Evolutionary conservation across 2,888 invertebrate genomes (phyloP), one percentile per base, ranked within the genome.

Genomic region (Stegophylla sp.): DNA sequence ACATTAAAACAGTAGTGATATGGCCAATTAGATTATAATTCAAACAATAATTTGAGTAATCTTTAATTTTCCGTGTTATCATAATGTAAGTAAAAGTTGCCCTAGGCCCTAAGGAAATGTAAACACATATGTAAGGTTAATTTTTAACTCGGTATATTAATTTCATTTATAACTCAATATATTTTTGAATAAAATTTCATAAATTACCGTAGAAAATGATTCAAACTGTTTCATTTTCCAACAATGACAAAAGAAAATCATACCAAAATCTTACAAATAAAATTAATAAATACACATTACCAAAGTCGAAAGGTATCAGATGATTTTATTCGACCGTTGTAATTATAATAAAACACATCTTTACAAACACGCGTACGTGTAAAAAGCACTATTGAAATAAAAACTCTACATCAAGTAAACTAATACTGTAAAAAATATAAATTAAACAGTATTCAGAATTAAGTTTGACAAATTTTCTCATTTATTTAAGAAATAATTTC

Each of bases 61-160:
- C 34, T 34, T 74, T 51, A 51, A 63, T 63, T 63, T 34, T 41
- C 48, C 28, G 41, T 76, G 64, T 76, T 76, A 76, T 76, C 75
- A 76, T 48, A 63, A 17, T 53, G 23, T 51, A 43, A 75, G 23
- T 51, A 43, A 75, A 53, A 64, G 26, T 66, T 75, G n/a, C 12
- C 53, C 66, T 66, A 53, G 53, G n/a, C 12, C 53, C 66, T 66
- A 53, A 43, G 17, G 13, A 28, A 51, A 75, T 64, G 51, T 76
- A 66, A 76, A 76, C 75, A 76, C 23, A 66, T 43, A 20, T 64
- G 26, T 66, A 76, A 63, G 64, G 75, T 75, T 74, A 64, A 23
- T 74, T 34, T 34, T 34, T 34, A 34, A n/a, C n/a, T n/a, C n/a
- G n/a, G n/a, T n/a, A n/a, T n/a, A n/a, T n/a, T n/a, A n/a, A n/a